Evolutionary conservation across 2,113 vertebrate genomes (phyloP).

Genomic region (Callorhinus ursinus): DNA sequence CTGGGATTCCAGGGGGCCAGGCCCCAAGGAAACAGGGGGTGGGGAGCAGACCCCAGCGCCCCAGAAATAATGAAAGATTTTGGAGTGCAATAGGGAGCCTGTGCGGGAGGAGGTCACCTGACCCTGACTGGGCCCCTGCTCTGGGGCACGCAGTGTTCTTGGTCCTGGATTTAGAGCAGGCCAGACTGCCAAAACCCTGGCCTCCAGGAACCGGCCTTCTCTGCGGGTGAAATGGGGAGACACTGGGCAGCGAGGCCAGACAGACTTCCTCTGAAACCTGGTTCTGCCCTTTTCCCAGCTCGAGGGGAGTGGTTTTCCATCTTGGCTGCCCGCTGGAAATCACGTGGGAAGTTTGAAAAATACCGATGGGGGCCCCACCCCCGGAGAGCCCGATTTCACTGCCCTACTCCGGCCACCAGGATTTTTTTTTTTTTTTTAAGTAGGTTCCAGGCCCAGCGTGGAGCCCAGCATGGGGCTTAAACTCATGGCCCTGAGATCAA

Average conservation of each 20-base stretch:
- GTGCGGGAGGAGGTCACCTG: not conserved
- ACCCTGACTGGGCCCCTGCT: not conserved
- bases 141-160: not conserved
- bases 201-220: too few relatives aligned
- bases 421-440: not conserved
- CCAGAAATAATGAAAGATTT: not conserved
- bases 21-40: not conserved
- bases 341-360: not conserved
- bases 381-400: not conserved
- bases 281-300: rapidly evolving
- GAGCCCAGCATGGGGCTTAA: not conserved
- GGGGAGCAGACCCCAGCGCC: not conserved
- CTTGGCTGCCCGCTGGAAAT: not conserved
- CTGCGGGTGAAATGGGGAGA: rapidly evolving
- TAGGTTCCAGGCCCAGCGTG: not conserved
- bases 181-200: not conserved
- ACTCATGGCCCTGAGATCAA: not conserved
- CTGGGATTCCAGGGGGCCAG: not conserved
- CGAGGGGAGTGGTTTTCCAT: not conserved
- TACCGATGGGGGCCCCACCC: rapidly evolving
- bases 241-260: rapidly evolving
- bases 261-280: not conserved
- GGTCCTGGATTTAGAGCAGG: not conserved
- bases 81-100: not conserved
- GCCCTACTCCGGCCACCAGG: not conserved